These are phyloP conservation scores for Melinaea marsaeus DNA, from an alignment of 2,888 invertebrate species.

Conservation along the genomic window DNA sequence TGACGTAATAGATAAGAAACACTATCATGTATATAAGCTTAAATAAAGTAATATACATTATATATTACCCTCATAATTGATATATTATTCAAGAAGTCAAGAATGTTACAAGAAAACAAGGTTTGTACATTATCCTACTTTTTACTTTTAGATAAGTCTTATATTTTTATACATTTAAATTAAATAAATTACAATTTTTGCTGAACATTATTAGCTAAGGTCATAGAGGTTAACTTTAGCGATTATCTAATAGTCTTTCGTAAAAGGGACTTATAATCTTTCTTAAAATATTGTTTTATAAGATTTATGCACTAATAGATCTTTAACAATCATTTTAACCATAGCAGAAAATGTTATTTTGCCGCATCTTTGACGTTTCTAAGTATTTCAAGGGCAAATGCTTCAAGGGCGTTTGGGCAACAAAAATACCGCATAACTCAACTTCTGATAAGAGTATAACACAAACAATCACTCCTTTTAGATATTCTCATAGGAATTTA, in stretches of 20 bases:
- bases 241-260: slow-evolving; percentile 54
- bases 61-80: slow-evolving; percentile 40
- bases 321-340: slow-evolving; percentile 6
- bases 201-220: slow-evolving; percentile 36
- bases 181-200: slow-evolving; percentile 4
- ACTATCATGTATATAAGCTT: slow-evolving; percentile 53
- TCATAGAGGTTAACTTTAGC: slow-evolving; percentile 57
- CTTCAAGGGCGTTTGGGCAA: slow-evolving; percentile 54
- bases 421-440: slow-evolving; percentile 33
- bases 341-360: slow-evolving; percentile 4
- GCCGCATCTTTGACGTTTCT: slow-evolving; percentile 49
- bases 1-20: slow-evolving; percentile 66
- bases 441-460: slow-evolving; percentile 25
- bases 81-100: slow-evolving; percentile 43
- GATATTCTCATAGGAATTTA: slow-evolving; percentile 16
- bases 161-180: slow-evolving; percentile 12
- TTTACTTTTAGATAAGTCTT: slow-evolving; percentile 26
- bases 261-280: slow-evolving; percentile 7
- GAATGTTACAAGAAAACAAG: slow-evolving; percentile 36
- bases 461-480: slow-evolving; percentile 12
- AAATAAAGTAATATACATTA: slow-evolving; percentile 42
- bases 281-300: background rate
- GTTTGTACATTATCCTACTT: slow-evolving; percentile 9
- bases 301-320: background rate
- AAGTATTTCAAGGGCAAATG: slow-evolving; percentile 65